A percentile compares a stretch with the other conserved stretches of the same genome.
Evolutionary conservation across 2,113 vertebrate species (phyloP).

Genomic region (Pseudorectes ferrugineus): DNA sequence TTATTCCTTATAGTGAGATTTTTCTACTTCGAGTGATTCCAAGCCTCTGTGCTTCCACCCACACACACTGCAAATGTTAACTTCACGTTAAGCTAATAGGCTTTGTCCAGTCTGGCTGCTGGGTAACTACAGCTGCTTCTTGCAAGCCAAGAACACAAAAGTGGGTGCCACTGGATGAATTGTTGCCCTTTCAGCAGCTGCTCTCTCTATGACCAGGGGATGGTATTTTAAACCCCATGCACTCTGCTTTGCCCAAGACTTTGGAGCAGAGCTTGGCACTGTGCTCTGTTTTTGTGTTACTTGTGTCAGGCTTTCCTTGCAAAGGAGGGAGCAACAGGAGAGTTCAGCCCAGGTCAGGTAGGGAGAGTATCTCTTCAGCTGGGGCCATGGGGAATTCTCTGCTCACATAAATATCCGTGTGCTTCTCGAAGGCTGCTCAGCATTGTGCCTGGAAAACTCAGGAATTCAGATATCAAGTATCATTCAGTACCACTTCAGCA

Average conservation of each 20-base stretch:
- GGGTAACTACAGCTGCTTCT: neutral
- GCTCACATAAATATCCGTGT: neutral
- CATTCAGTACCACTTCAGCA: neutral
- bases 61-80: neutral
- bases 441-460: neutral
- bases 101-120: neutral
- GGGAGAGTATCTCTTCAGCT: neutral
- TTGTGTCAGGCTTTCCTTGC: neutral
- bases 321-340: neutral
- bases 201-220: neutral
- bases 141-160: neutral
- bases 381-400: neutral
- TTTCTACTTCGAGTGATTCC: neutral
- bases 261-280: neutral
- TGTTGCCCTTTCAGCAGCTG: neutral
- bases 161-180: neutral
- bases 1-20: neutral
- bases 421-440: neutral
- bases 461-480: neutral
- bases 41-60: neutral
- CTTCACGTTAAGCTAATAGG: neutral
- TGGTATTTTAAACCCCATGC: neutral
- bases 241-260: neutral
- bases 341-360: neutral
- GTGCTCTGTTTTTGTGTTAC: accelerated